Evolutionary conservation across 2,113 vertebrate genomes (phyloP).

Genomic region (human): DNA sequence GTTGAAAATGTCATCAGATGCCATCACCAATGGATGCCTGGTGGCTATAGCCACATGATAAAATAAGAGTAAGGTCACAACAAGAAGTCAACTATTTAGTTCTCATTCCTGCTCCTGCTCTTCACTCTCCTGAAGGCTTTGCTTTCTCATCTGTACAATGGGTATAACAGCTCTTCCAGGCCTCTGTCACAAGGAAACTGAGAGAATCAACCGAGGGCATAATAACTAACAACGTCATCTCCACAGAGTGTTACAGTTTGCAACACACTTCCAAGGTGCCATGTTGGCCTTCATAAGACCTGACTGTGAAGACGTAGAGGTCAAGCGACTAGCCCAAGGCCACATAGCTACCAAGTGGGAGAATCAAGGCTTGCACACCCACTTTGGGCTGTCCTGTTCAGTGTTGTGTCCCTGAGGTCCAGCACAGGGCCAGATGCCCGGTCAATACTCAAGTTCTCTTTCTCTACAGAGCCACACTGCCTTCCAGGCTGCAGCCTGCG

Average conservation of each 20-base stretch:
- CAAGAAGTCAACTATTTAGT: not conserved
- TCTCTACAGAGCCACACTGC: not conserved
- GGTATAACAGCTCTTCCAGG: not conserved
- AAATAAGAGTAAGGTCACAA: not conserved
- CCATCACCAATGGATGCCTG: not conserved
- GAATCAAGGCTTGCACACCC: not conserved
- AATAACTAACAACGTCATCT: not conserved
- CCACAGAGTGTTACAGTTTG: not conserved
- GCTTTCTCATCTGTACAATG: not conserved
- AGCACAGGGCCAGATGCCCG: not conserved
- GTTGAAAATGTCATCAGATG: not conserved
- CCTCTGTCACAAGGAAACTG: not conserved
- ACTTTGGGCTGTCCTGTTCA: not conserved
- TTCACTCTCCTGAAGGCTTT: not conserved
- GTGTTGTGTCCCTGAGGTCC: not conserved
- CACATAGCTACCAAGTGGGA: not conserved
- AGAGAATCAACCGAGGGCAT: not conserved
- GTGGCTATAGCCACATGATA: not conserved
- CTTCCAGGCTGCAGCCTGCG: not conserved
- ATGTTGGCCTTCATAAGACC: not conserved
- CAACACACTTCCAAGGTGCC: not conserved
- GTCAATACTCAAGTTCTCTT: not conserved
- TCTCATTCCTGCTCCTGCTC: not conserved
- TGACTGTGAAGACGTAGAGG: not conserved
- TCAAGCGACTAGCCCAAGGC: not conserved